A percentile compares a stretch with the other conserved stretches of the same genome.
Conservation (phyloP, 92 coral and sea anemone genomes). For the Epizoanthus stellaris region DNA sequence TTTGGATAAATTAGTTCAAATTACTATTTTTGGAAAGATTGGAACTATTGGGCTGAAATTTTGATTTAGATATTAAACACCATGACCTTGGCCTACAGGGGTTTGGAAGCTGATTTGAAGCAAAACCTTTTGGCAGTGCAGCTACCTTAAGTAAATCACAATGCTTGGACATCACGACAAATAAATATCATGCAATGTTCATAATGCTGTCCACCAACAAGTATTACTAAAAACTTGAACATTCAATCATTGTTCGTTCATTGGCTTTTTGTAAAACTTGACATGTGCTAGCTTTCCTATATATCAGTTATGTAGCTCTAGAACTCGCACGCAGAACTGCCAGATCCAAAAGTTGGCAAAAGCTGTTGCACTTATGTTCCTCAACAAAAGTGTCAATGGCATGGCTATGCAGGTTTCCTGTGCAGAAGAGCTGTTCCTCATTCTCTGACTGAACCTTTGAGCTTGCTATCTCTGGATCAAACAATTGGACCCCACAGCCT, state of each 20-base stretch:
- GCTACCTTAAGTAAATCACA: background rate
- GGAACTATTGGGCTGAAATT: background rate
- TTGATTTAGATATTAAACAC: background rate
- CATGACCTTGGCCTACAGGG: background rate
- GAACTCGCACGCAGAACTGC: slow-evolving; percentile 29
- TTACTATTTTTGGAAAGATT: background rate
- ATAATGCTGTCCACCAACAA: too few relatives aligned
- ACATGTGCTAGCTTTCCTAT: background rate
- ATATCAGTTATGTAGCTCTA: background rate
- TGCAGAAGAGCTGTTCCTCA: slow-evolving; percentile 48
- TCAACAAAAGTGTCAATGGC: slow-evolving; percentile 55
- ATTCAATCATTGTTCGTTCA: slow-evolving; percentile 1
- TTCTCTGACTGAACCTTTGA: slow-evolving; percentile 10
- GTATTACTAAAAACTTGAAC: too few relatives aligned
- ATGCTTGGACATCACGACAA: too few relatives aligned
- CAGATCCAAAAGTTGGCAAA: slow-evolving; percentile 52
- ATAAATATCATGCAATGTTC: too few relatives aligned
- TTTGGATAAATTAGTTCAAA: background rate
- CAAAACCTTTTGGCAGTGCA: slow-evolving; percentile 2
- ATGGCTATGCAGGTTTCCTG: slow-evolving; percentile 56
- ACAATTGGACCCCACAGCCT: slow-evolving; percentile 45
- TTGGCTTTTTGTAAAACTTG: background rate
- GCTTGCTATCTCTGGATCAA: slow-evolving; percentile 61
- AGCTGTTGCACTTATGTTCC: slow-evolving; percentile 50
- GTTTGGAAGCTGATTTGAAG: background rate